These are phyloP conservation scores for Drosophila mayri DNA, from an alignment of 1,140 invertebrate species.

Conservation along the genomic window DNA sequence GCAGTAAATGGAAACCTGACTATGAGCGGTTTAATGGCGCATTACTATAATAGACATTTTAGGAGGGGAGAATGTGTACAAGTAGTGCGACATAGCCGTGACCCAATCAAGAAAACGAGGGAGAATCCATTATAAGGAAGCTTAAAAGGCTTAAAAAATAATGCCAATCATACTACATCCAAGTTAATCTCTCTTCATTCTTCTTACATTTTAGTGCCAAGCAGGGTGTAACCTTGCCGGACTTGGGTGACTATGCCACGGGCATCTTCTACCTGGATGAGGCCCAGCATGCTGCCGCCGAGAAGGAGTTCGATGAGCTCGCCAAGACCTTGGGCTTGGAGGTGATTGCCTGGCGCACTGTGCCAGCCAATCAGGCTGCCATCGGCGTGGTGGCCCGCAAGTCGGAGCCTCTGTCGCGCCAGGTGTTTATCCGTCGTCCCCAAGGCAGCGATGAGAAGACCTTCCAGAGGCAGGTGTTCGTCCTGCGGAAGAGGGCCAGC, in stretches of 20 bases:
- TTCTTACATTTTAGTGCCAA: constrained; percentile 86
- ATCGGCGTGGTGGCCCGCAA: constrained; percentile 96
- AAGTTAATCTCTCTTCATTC: neutral
- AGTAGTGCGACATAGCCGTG: constrained; percentile 24
- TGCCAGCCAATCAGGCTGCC: constrained; percentile 93
- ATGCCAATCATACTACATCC: neutral
- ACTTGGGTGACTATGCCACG: constrained; percentile 96
- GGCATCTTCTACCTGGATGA: constrained; percentile 97
- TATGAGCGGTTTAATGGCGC: constrained; percentile 36
- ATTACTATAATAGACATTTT: constrained; percentile 20
- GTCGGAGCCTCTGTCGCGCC: constrained; percentile 97
- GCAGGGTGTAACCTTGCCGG: constrained; percentile 92
- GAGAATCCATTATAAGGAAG: neutral
- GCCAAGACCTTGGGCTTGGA: constrained; percentile 92
- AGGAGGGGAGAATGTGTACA: neutral
- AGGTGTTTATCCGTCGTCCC: constrained; percentile 92
- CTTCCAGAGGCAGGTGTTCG: constrained; percentile 92
- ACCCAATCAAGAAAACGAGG: constrained; percentile 12
- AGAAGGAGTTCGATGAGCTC: constrained; percentile 92
- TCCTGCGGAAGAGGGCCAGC: constrained; percentile 96
- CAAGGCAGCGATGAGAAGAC: constrained; percentile 87
- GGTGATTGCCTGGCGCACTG: constrained; percentile 95
- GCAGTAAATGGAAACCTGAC: constrained; percentile 41
- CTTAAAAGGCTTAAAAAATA: neutral
- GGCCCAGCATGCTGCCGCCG: constrained; percentile 91